These are phyloP conservation scores for Macrotrachela quadricornifera DNA, from an alignment of 1,140 invertebrate genomes.

Conservation along the genomic window DNA sequence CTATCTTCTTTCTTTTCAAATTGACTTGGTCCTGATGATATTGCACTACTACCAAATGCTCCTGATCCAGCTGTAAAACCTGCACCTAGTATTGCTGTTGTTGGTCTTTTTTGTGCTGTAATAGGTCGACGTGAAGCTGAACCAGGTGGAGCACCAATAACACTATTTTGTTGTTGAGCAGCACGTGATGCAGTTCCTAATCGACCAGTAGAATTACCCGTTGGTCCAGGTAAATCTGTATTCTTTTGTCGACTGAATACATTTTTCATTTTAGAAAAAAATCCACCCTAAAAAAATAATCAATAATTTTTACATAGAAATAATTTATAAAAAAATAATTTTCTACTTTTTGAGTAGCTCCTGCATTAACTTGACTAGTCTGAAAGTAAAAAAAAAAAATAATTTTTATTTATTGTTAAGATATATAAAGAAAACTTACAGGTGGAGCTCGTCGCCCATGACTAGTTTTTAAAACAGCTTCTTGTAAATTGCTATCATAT, in stretches of 20 bases:
- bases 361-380: too few relatives aligned
- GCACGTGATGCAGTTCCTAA: conserved; percentile 16
- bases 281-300: background rate
- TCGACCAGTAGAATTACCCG: background rate
- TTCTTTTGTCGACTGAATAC: conserved; percentile 8
- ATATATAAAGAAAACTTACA: conserved; percentile 9
- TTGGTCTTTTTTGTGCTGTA: conserved; percentile 39
- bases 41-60: conserved; percentile 20
- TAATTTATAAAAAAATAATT: too few relatives aligned
- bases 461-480: conserved; percentile 38
- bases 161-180: conserved; percentile 3
- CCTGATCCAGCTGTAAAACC: conserved; percentile 56
- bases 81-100: conserved; percentile 76
- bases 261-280: background rate
- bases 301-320: too few relatives aligned
- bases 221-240: background rate
- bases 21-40: conserved; percentile 53
- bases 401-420: too few relatives aligned
- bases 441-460: conserved; percentile 38
- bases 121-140: conserved; percentile 4
- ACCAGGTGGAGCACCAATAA: conserved; percentile 17
- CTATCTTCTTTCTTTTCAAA: conserved; percentile 38
- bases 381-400: too few relatives aligned
- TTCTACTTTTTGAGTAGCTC: too few relatives aligned
- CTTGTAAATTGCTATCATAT: conserved; percentile 42